Base-by-base conservation (phyloP, 1,140 invertebrate genomes). In the Brachionus calyciflorus region DNA sequence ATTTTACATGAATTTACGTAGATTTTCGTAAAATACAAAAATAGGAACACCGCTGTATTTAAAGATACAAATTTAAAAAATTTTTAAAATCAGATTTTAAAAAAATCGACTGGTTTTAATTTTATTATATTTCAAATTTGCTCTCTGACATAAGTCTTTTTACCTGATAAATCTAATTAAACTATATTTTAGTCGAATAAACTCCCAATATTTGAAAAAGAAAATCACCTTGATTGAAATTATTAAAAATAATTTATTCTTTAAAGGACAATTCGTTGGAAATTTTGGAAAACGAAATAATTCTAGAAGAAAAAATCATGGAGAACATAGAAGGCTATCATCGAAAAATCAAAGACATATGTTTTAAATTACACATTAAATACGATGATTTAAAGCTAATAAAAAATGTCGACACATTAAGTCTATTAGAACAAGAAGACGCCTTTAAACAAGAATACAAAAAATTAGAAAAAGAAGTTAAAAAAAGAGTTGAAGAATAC, bases 401-500 rank as follows among this genome's bases (percentile, higher is more conserved):
- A 33, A 65, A 65, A 65, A 65, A 65, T n/a, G 26, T 41, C 2
- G 46, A 73, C 19, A 37, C 17, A 1, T 10, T 51, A 2, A 53
- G 28, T 30, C 6, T 73, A 0, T 21, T 73, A 0, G 69, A 73
- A 49, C 30, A 51, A 51, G 37, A 73, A 17, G 69, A 73, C 0
- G 33, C 30, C 9, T 41, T 51, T 17, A 40, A 28, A 51, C 17
- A 49, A 33, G 69, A 73, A n/a, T 17, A 51, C 37, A 55, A 73
- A 41, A 49, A 41, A 9, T 33, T 73, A 1, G 30, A 55, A 73
- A 73, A 51, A 51, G 69, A 73, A 41, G 51, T 51, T 17, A 73
- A 73, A 49, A 49, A 55, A 73, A 21, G 69, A 33, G n/a, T 73
- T 14, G 46, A 53, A 10, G 69, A 73, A 6, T 73, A 51, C 33